Evolutionary conservation across 2,888 invertebrate species (phyloP).

Genomic region (Tetranychus piercei): DNA sequence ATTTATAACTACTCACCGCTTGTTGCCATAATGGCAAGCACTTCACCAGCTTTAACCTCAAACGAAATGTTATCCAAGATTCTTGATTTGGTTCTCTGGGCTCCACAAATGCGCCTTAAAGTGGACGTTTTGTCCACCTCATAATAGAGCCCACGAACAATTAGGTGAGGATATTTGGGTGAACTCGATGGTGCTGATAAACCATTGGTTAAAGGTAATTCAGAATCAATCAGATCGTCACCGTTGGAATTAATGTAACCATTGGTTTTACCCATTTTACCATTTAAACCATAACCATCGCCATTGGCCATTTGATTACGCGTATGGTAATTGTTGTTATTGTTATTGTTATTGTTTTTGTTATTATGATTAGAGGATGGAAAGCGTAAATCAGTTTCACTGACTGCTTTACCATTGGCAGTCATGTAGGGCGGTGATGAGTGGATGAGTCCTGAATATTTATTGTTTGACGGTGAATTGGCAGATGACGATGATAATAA

Average conservation of each 20-base stretch:
- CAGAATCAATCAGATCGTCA: neutral
- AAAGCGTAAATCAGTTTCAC: slow-evolving; percentile 16
- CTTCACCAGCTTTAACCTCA: slow-evolving; percentile 74
- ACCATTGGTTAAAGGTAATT: neutral
- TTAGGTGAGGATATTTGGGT: slow-evolving; percentile 33
- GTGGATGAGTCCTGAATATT: neutral
- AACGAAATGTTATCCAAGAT: slow-evolving; percentile 57
- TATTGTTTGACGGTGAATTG: neutral
- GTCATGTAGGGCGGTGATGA: neutral
- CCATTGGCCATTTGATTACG: neutral
- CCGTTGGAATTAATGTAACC: neutral
- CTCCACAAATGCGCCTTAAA: slow-evolving; percentile 28
- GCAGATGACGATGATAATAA: neutral
- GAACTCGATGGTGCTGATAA: neutral
- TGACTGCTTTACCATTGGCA: slow-evolving; percentile 12
- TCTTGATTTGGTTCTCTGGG: slow-evolving; percentile 33
- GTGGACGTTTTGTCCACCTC: slow-evolving; percentile 38
- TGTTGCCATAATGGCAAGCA: slow-evolving; percentile 74
- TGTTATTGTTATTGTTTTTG: neutral
- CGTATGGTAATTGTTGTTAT: neutral
- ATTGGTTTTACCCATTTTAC: slow-evolving; percentile 15
- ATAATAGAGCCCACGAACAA: slow-evolving; percentile 47
- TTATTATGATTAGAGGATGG: neutral
- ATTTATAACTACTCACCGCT: slow-evolving; percentile 30
- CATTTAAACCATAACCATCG: slow-evolving; percentile 17